phyloP scores from a whole-genome alignment of 1,140 invertebrate species.

The Semibalanus balanoides region DNA sequence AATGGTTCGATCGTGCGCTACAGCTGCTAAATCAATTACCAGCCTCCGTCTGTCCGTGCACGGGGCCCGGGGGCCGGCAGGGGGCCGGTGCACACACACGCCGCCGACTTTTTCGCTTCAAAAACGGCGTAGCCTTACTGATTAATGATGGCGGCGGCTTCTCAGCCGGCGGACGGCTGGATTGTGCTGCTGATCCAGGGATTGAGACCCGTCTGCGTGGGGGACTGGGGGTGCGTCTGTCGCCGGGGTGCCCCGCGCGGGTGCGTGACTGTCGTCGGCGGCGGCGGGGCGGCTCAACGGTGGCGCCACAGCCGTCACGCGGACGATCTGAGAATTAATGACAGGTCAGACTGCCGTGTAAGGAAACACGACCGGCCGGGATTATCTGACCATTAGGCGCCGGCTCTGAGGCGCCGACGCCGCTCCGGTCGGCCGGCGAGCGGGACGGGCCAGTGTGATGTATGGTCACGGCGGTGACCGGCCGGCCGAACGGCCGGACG shows the following conservation, averaged over 20 bases:
- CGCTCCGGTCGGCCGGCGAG: no score
- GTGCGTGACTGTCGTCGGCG: no score
- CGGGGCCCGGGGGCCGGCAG: not conserved
- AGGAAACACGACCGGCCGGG: not conserved
- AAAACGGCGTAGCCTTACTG: conserved; percentile 19
- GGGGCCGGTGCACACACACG: conserved; percentile 14
- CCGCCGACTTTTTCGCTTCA: conserved; percentile 24
- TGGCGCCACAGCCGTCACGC: no score
- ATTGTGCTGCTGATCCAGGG: not conserved
- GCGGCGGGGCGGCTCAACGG: not conserved
- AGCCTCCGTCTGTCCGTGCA: not conserved
- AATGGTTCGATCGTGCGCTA: not conserved
- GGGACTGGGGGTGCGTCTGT: not conserved
- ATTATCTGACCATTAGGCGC: not conserved
- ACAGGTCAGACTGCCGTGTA: not conserved
- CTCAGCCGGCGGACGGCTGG: not conserved
- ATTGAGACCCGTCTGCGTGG: not conserved
- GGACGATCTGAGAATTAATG: not conserved
- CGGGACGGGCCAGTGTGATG: not conserved
- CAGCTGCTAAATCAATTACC: not conserved
- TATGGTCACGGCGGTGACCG: not conserved
- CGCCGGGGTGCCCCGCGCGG: no score
- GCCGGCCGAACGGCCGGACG: no score
- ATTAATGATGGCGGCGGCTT: conserved; percentile 27
- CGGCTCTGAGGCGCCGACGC: not conserved